Conservation (phyloP, 2,888 invertebrate genomes). For the Hydrotaea diabolus region DNA sequence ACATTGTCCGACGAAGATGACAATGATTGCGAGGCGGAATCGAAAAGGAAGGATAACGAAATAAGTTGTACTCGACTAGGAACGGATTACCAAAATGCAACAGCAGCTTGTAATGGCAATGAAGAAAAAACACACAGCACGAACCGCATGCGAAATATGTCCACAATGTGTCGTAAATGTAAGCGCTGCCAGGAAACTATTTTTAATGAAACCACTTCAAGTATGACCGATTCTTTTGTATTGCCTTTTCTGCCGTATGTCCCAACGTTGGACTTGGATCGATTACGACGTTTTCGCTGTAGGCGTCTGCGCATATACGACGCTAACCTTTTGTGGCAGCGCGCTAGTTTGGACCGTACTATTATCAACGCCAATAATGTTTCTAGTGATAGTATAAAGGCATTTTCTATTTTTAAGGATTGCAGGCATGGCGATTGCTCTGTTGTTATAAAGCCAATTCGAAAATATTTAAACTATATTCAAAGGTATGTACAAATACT, state of each 20-base stretch:
- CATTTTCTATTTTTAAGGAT: neutral
- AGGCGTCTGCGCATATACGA: constrained; percentile 68
- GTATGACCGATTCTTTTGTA: constrained; percentile 67
- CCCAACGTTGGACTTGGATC: constrained; percentile 61
- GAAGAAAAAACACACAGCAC: neutral
- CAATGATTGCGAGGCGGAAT: neutral
- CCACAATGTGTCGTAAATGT: constrained; percentile 70
- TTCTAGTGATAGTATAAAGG: constrained; percentile 5
- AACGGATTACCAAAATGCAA: neutral
- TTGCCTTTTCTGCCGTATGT: constrained; percentile 66
- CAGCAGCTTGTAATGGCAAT: too few species aligned
- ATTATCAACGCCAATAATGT: constrained; percentile 17
- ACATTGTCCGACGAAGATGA: constrained; percentile 69
- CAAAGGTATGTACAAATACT: constrained; percentile 27
- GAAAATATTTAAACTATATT: constrained; percentile 14
- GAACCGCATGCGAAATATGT: constrained; percentile 38
- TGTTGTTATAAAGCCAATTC: constrained; percentile 5
- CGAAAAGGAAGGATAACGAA: too few species aligned
- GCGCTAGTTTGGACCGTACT: constrained; percentile 47
- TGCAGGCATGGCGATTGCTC: neutral
- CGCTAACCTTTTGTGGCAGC: constrained; percentile 70
- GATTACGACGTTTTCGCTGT: constrained; percentile 66
- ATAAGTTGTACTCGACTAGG: neutral
- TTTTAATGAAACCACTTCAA: constrained; percentile 59
- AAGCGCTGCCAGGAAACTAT: constrained; percentile 70